These are phyloP conservation scores for Aplysina aerophoba DNA, from an alignment of 37 sponge, comb jelly and placozoan genomes.

Conservation along the genomic window DNA sequence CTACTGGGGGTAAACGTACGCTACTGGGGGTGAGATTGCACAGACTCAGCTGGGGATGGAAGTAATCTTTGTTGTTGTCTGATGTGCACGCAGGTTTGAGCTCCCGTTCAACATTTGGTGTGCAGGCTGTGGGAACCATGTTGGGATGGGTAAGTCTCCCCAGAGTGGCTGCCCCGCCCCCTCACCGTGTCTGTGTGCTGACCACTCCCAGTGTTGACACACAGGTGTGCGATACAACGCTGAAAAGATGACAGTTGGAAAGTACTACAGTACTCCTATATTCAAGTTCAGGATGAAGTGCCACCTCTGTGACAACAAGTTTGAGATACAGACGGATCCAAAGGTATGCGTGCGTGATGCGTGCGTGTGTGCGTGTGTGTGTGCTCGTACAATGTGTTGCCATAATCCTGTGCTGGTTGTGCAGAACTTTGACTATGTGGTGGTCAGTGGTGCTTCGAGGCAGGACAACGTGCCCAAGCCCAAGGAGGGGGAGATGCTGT, in stretches of 20 bases:
- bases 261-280: constrained; percentile 96
- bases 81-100: constrained; percentile 74
- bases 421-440: constrained; percentile 89
- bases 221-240: constrained; percentile 97
- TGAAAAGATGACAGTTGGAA: constrained; percentile 90
- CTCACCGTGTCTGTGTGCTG: too few species aligned
- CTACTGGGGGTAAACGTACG: too few species aligned
- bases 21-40: too few species aligned
- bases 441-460: constrained; percentile 84
- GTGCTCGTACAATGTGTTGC: background rate
- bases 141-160: constrained; percentile 80
- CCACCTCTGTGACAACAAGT: constrained; percentile 95
- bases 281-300: constrained; percentile 99
- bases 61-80: background rate
- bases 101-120: constrained; percentile 99
- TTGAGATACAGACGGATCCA: constrained; percentile 98
- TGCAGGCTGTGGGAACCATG: constrained; percentile 94
- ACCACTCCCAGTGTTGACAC: too few species aligned
- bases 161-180: constrained; percentile 11
- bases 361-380: background rate
- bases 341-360: constrained; percentile 55
- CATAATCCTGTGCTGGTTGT: background rate
- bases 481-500: constrained; percentile 79
- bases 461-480: constrained; percentile 86
- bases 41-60: background rate